Percentiles rank a stretch among this genome's conserved stretches.
Conservation (phyloP, 2,888 invertebrate species). For the Apotomis capreana region DNA sequence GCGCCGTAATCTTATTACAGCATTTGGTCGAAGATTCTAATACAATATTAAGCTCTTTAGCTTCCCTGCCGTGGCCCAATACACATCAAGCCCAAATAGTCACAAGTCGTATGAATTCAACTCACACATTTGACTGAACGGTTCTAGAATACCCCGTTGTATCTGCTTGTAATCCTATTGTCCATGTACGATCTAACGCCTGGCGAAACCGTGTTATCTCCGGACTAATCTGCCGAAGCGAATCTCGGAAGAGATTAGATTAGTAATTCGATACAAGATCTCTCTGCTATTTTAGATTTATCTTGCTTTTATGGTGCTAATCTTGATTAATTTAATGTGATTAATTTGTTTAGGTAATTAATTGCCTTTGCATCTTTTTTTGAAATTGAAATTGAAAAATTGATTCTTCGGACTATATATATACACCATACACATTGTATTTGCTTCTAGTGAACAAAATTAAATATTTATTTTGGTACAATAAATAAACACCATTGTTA, state of each 20-base stretch:
- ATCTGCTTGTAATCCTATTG: slow-evolving; percentile 70
- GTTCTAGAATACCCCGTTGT: slow-evolving; percentile 55
- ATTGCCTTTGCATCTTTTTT: slow-evolving; percentile 9
- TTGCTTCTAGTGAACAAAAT: too few species aligned
- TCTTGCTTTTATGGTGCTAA: slow-evolving; percentile 29
- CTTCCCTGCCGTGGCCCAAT: slow-evolving; percentile 57
- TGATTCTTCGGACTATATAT: too few species aligned
- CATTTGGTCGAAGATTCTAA: slow-evolving; percentile 60
- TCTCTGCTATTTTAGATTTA: slow-evolving; percentile 28
- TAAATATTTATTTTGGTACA: too few species aligned
- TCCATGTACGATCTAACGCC: slow-evolving; percentile 59
- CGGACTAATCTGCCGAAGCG: slow-evolving; percentile 47
- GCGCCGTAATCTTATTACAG: slow-evolving; percentile 71
- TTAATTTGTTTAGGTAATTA: slow-evolving; percentile 24
- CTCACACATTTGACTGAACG: not conserved
- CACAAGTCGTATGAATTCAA: slow-evolving; percentile 1
- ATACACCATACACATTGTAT: too few species aligned
- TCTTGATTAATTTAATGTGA: slow-evolving; percentile 23
- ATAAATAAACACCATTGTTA: too few species aligned
- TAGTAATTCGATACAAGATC: slow-evolving; percentile 45
- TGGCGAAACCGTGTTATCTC: slow-evolving; percentile 55
- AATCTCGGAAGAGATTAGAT: slow-evolving; percentile 42
- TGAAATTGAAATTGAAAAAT: too few species aligned
- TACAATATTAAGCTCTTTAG: slow-evolving; percentile 68
- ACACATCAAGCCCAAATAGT: not conserved